A percentile compares a stretch with the other conserved stretches of the same genome.
These are phyloP conservation scores for Tipula unca DNA, from an alignment of 2,888 invertebrate species.

Conservation along the genomic window DNA sequence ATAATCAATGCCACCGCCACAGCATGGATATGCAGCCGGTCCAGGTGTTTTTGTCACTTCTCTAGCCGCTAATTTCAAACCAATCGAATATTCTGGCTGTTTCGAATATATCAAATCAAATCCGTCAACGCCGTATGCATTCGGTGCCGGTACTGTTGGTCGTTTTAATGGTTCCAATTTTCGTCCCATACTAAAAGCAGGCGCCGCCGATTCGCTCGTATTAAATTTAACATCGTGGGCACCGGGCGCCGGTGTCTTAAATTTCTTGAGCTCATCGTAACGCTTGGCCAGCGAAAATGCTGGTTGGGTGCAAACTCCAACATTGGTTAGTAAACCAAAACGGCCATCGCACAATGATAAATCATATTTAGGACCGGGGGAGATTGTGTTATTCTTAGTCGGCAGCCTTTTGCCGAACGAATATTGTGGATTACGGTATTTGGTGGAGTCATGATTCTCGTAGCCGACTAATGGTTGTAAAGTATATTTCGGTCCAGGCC, in stretches of 20 bases:
- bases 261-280: constrained; percentile 21
- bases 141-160: neutral
- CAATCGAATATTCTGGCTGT: constrained; percentile 28
- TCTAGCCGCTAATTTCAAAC: constrained; percentile 27
- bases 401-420: constrained; percentile 33
- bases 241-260: constrained; percentile 34
- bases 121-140: neutral
- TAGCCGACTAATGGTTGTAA: neutral
- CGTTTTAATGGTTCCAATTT: neutral
- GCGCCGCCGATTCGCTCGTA: constrained; percentile 30
- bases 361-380: constrained; percentile 33
- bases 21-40: constrained; percentile 34
- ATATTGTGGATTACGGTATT: constrained; percentile 34
- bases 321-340: constrained; percentile 33
- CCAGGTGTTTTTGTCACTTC: constrained; percentile 33
- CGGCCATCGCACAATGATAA: constrained; percentile 29
- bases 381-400: constrained; percentile 25
- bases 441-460: neutral
- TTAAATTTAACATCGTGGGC: constrained; percentile 31
- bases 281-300: constrained; percentile 46
- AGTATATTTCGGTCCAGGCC: neutral
- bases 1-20: constrained; percentile 29
- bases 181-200: constrained; percentile 35
- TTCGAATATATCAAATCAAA: neutral
- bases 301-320: constrained; percentile 32